Percentiles rank a stretch among this genome's conserved stretches.
phyloP scores from a whole-genome alignment of 2,113 vertebrate species.

The Muntiacus muntjak region DNA sequence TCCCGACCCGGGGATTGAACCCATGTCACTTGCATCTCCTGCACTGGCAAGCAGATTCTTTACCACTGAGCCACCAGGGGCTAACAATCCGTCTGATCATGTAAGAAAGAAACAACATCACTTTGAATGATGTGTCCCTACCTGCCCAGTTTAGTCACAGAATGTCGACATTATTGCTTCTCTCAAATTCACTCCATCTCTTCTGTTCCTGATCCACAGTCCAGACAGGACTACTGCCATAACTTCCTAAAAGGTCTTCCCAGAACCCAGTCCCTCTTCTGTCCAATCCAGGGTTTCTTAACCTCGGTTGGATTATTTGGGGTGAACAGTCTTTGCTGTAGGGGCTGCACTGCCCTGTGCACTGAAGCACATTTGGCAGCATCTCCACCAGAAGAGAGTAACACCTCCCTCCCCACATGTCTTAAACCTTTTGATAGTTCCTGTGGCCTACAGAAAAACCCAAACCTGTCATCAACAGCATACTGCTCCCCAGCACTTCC shows the following conservation, averaged over 20 bases:
- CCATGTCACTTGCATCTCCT: not conserved
- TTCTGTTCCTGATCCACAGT: not conserved
- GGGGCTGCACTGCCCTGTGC: not conserved
- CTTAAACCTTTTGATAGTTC: not conserved
- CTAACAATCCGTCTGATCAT: not conserved
- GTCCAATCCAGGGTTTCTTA: not conserved
- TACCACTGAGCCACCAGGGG: not conserved
- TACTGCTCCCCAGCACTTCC: not conserved
- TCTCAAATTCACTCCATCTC: not conserved
- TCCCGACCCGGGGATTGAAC: rapidly evolving
- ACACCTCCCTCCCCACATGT: not conserved
- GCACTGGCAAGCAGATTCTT: not conserved
- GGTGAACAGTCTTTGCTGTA: not conserved
- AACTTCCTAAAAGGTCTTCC: not conserved
- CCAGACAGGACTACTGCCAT: not conserved
- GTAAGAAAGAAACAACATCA: not conserved
- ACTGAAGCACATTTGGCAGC: not conserved
- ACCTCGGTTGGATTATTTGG: not conserved
- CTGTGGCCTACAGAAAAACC: not conserved
- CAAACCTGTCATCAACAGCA: not conserved
- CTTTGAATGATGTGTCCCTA: not conserved
- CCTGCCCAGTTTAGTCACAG: not conserved
- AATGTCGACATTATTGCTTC: not conserved
- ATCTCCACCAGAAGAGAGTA: not conserved
- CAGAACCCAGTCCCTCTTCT: not conserved